Evolutionary conservation across 2,888 invertebrate species (phyloP).

Genomic region (Caprella mutica): DNA sequence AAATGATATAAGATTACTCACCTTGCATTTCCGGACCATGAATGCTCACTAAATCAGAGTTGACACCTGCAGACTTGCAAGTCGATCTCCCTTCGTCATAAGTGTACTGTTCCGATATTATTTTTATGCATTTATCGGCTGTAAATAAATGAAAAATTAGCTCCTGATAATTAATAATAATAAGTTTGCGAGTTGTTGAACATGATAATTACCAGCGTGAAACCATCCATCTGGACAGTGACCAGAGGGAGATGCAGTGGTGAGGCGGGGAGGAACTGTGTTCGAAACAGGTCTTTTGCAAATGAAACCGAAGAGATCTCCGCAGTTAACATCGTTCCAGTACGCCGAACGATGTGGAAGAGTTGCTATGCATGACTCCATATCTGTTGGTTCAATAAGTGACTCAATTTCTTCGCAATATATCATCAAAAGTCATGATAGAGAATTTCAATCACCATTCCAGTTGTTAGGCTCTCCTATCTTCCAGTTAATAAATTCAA

Average conservation of each 20-base stretch:
- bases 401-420: too few relatives aligned
- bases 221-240: constrained; percentile 7
- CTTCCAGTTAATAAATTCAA: background rate
- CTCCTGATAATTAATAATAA: too few relatives aligned
- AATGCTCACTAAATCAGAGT: background rate
- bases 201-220: background rate
- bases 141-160: too few relatives aligned
- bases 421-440: too few relatives aligned
- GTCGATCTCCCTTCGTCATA: background rate
- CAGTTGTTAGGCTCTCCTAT: background rate
- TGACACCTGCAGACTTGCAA: background rate
- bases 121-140: constrained; percentile 4
- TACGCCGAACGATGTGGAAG: constrained; percentile 7
- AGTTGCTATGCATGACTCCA: constrained; percentile 10
- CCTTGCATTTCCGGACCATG: constrained; percentile 1
- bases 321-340: constrained; percentile 24
- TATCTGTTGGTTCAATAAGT: too few relatives aligned
- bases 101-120: background rate
- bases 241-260: background rate
- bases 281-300: constrained; percentile 6
- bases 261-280: background rate
- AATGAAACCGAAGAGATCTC: background rate
- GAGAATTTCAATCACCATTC: too few relatives aligned
- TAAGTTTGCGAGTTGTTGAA: too few relatives aligned
- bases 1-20: too few relatives aligned